Evolutionary conservation across 2,888 invertebrate species (phyloP).

Genomic region (Rotaria macrura): DNA sequence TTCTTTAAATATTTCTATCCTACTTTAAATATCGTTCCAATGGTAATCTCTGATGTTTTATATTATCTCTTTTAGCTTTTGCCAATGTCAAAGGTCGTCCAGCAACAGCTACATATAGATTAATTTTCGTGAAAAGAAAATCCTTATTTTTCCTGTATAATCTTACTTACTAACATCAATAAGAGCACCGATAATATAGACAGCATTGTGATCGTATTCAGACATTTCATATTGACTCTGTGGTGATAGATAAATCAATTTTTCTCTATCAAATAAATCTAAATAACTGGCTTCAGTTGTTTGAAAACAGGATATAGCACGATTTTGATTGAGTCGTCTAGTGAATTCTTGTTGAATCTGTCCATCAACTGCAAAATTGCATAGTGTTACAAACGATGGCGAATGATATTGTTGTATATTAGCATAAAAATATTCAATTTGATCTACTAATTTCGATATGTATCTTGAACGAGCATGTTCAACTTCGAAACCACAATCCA

Average conservation of each 20-base stretch:
- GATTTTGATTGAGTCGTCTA: background rate
- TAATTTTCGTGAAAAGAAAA: background rate
- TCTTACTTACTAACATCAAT: background rate
- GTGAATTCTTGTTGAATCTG: background rate
- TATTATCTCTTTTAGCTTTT: conserved; percentile 6
- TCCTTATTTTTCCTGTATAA: no score
- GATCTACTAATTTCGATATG: background rate
- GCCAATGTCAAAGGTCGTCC: background rate
- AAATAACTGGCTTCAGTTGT: background rate
- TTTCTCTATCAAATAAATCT: background rate
- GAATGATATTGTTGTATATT: background rate
- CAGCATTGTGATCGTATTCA: background rate
- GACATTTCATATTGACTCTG: conserved; percentile 5
- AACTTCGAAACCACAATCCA: conserved; percentile 14
- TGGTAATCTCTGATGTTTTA: background rate
- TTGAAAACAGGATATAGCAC: background rate
- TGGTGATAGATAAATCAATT: conserved; percentile 1
- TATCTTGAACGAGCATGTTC: background rate
- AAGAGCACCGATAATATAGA: conserved; percentile 1
- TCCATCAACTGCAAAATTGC: background rate
- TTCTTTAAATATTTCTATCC: background rate
- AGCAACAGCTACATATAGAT: background rate
- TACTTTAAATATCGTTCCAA: conserved; percentile 19
- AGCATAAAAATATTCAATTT: background rate
- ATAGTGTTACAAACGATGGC: background rate